Evolutionary conservation across 2,888 invertebrate genomes (phyloP), one percentile per base, ranked within the genome.

Genomic region (Drosophila nr. perissopoda): DNA sequence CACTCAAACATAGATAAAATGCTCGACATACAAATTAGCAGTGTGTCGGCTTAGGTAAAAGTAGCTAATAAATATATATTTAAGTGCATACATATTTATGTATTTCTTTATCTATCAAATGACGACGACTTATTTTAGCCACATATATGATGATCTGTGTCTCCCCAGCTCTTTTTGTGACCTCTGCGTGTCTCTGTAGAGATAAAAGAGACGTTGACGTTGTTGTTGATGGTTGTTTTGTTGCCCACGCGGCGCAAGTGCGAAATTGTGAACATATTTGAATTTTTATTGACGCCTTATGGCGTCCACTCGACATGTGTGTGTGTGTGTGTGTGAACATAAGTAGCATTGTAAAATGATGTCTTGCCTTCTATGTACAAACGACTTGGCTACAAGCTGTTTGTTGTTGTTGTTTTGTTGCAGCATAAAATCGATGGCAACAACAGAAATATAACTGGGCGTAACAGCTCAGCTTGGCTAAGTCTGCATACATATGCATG

Each of bases 301-400:
- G 70, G 34, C 36, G 49, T 42, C 48, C 58, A 34, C 48, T 25
- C 13, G 8, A 8, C 21, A 31, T 56, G 40, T 62, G 36, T 42
- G 48, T 59, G 60, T 64, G 58, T 56, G 38, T 18, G 25, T 53
- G 27, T 54, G 68, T 77, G 59, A 62, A 80, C 80, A 83, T 84
- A 87, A 87, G 87, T 83, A 87, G 89, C 79, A 79, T 74, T 83
- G 85, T 85, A 87, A 84, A 87, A 87, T 89, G 85, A 89, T 84
- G 87, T 87, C 80, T 87, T 87, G 89, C 87, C 87, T 89, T 89
- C 85, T 87, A 82, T 82, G 89, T 78, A 88, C 80, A 86, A 60
- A 70, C 81, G 25, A 67, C 56, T 74, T 63, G 56, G 38, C 11
- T 57, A 74, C 48, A 62, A 68, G 67, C 45, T 66, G 34, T 40